Percentiles rank a stretch among this genome's conserved stretches.
These are phyloP conservation scores for Albula goreensis DNA, from an alignment of 2,113 vertebrate genomes.

Conservation along the genomic window DNA sequence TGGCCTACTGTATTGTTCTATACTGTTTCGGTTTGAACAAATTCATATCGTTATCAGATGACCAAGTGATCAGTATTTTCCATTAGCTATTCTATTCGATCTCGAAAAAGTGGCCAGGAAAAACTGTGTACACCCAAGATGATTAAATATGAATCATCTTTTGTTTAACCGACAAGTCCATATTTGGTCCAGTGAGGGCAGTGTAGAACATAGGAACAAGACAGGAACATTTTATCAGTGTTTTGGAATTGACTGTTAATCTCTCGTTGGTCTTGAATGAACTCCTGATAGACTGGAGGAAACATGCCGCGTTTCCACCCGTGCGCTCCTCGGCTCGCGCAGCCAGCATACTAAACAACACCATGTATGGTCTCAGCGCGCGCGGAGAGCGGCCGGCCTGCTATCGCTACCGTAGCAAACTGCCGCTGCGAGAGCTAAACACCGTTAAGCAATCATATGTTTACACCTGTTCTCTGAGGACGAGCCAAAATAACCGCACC, in stretches of 20 bases:
- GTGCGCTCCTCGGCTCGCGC: background rate
- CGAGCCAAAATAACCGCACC: slow-evolving; percentile 1
- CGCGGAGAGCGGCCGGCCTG: background rate
- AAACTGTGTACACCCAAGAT: too few relatives aligned
- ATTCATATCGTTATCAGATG: too few relatives aligned
- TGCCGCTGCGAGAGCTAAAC: background rate
- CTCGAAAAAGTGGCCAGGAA: too few relatives aligned
- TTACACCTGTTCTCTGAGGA: background rate
- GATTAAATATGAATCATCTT: too few relatives aligned
- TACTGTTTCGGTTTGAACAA: too few relatives aligned
- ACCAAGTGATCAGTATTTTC: too few relatives aligned
- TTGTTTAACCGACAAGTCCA: too few relatives aligned
- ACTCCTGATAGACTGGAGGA: background rate
- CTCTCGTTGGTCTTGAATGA: background rate
- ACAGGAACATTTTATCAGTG: too few relatives aligned
- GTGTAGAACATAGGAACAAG: background rate
- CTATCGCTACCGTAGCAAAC: background rate
- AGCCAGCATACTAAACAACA: background rate
- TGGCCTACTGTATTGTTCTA: too few relatives aligned
- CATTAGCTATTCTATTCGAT: too few relatives aligned
- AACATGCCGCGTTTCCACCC: background rate
- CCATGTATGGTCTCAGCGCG: background rate
- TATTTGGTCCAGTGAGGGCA: too few relatives aligned
- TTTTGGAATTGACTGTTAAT: background rate
- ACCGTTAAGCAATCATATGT: background rate